Evolutionary conservation across 2,888 invertebrate genomes (phyloP).

Genomic region (Corythucha ciliata): DNA sequence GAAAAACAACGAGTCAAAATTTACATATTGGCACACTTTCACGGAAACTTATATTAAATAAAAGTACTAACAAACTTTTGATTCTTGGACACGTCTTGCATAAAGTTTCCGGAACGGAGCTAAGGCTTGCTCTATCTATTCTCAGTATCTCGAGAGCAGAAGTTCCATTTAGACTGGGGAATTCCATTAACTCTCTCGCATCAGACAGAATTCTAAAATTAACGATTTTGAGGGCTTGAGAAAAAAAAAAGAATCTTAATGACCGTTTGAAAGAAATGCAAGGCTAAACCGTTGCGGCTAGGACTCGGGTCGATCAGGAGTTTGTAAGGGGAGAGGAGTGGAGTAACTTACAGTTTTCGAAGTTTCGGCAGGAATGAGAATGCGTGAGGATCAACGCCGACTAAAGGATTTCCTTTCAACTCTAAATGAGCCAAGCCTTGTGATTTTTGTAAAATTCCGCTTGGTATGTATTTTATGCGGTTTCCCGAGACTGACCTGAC

Average conservation of each 20-base stretch:
- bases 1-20: not conserved
- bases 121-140: slow-evolving; percentile 71
- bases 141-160: slow-evolving; percentile 67
- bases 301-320: too few species aligned
- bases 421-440: slow-evolving; percentile 64
- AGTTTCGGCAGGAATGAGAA: slow-evolving; percentile 67
- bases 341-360: slow-evolving; percentile 66
- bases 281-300: too few species aligned
- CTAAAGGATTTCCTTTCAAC: slow-evolving; percentile 73
- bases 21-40: not conserved
- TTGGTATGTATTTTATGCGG: slow-evolving; percentile 64
- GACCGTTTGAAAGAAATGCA: too few species aligned
- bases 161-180: slow-evolving; percentile 78
- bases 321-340: too few species aligned
- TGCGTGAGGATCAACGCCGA: slow-evolving; percentile 57
- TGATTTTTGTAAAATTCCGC: slow-evolving; percentile 57
- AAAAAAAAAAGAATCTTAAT: slow-evolving; percentile 62
- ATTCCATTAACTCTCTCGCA: slow-evolving; percentile 63
- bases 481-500: slow-evolving; percentile 72
- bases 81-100: slow-evolving; percentile 70
- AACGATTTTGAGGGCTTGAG: slow-evolving; percentile 70
- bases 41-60: not conserved
- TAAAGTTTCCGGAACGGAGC: slow-evolving; percentile 59
- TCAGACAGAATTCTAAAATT: slow-evolving; percentile 77
- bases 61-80: slow-evolving; percentile 67